A percentile compares a stretch with the other conserved stretches of the same genome.
Conservation (phyloP, 2,888 invertebrate genomes). For the Athalia cordata region DNA sequence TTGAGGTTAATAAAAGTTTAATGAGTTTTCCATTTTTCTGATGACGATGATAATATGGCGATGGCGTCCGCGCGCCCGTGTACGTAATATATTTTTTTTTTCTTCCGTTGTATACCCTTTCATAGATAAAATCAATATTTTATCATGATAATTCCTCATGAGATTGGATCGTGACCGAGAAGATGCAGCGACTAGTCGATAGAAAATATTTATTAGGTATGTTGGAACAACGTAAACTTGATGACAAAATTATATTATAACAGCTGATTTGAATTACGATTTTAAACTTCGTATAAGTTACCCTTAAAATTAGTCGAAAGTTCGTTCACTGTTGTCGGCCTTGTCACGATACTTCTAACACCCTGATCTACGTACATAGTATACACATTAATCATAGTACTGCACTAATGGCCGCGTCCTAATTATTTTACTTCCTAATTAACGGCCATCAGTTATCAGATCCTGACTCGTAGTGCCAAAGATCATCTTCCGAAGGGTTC, state of each 20-base stretch:
- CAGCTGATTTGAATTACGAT: no score
- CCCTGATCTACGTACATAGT: neutral
- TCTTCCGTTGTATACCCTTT: neutral
- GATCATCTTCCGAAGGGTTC: neutral
- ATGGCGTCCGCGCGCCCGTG: neutral
- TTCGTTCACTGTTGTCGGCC: neutral
- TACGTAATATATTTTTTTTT: neutral
- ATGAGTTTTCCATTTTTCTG: conserved; percentile 7
- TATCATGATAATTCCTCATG: no score
- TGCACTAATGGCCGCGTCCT: conserved; percentile 6
- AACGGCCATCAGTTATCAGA: conserved; percentile 10
- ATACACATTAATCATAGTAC: neutral
- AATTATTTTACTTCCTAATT: conserved; percentile 23
- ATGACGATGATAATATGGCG: neutral
- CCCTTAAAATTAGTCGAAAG: neutral
- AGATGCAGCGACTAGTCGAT: no score
- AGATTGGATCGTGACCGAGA: no score
- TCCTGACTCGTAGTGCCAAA: neutral
- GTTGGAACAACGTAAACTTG: no score
- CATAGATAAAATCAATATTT: no score
- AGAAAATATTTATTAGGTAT: no score
- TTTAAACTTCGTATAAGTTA: no score
- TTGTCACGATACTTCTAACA: neutral
- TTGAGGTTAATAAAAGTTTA: conserved; percentile 14
- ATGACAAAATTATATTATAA: no score